Base-by-base conservation (phyloP, 37 sponge, comb jelly and placozoan species). In the Oscarella lobularis region DNA sequence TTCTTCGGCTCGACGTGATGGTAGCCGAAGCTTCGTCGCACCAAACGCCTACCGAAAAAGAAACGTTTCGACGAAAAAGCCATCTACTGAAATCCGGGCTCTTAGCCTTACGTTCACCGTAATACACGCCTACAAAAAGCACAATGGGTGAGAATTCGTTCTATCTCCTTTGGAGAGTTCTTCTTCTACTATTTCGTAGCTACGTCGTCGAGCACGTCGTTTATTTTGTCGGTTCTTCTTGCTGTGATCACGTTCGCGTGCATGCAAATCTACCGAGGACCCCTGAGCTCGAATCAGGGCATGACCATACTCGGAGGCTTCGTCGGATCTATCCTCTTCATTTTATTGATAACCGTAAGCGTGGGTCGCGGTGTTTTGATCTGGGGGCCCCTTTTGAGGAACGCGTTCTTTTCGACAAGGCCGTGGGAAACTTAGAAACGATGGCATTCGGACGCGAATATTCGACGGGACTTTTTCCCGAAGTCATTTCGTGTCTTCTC, bases 261-360 rank as follows among this genome's bases (percentile, higher is more conserved):
- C 1, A 92, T 92, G 93, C 93, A 92, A 69, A 65, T 88, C 3
- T 92, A 87, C 80, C 85, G 40, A 38, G 85, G 80, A 20, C 72
- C 85, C 20, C 84, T 92, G 1, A 83, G 80, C 1, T 38, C 83
- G 9, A 89, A 80, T 6, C 69, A 82, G 14, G 36, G 48, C 4
- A 69, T 78, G 79, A 83, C 84, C 20, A 82, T 89, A 14, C 41
- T 86, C 0, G 93, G 93, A 5, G 93, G 93, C 0, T 88, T 92
- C 54, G 73, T 88, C 5, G 93, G 89, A 1, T 92, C 93, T 14
- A 74, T 76, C 66, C 76, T 92, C 70, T 92, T 92, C 67, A 66
- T 86, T 31, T 92, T 92, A 38, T 2, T 92, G 14, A 39, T 92
- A 5, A 92, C 87, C 9, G 93, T 85, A 70, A 60, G 32, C 27